Conservation (phyloP, 2,113 vertebrate species). For the Rhabdornis inornatus region DNA sequence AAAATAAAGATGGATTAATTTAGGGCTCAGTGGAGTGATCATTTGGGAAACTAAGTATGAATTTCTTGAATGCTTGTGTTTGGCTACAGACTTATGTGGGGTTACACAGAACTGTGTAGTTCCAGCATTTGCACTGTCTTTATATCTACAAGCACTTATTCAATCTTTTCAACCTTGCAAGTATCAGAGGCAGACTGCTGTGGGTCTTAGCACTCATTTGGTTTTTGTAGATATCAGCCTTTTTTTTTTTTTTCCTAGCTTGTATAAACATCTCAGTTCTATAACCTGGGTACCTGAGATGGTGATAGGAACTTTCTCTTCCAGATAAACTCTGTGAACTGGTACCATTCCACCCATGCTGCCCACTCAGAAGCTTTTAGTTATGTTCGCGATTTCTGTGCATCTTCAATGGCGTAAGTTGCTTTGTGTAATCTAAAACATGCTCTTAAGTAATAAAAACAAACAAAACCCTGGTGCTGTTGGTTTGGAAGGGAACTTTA, state of each 20-base stretch:
- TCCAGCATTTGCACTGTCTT: neutral
- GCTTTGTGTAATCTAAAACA: neutral
- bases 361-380: neutral
- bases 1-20: neutral
- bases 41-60: neutral
- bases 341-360: neutral
- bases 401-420: neutral
- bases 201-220: neutral
- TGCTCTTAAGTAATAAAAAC: neutral
- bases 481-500: neutral
- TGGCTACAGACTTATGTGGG: neutral
- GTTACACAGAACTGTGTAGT: neutral
- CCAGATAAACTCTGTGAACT: neutral
- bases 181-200: neutral
- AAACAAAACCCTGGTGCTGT: neutral
- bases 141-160: neutral
- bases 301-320: neutral
- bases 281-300: neutral
- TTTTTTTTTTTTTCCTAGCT: neutral
- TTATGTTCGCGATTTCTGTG: neutral
- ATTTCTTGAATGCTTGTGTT: neutral
- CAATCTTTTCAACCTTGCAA: neutral
- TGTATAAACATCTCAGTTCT: neutral
- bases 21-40: neutral
- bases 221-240: neutral